Evolutionary conservation across 2,888 invertebrate species (phyloP).

Genomic region (Philonicus albiceps): DNA sequence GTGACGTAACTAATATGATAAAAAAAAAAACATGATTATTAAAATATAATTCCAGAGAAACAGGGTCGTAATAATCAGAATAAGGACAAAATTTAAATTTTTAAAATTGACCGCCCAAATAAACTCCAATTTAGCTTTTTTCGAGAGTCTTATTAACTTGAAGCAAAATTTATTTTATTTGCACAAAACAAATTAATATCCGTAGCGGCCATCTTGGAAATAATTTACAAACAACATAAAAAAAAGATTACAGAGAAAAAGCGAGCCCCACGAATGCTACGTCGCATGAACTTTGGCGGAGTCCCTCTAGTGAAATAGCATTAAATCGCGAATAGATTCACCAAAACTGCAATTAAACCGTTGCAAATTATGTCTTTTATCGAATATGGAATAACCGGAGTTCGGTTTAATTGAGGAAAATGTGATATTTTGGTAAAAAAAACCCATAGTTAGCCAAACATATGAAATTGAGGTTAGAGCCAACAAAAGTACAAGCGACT

Average conservation of each 20-base stretch:
- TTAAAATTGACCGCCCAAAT: not conserved
- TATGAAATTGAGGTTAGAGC: slow-evolving; percentile 26
- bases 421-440: not conserved
- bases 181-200: slow-evolving; percentile 34
- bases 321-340: not conserved
- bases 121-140: not conserved
- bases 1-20: not conserved
- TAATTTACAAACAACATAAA: slow-evolving; percentile 42
- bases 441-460: not conserved
- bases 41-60: not conserved
- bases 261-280: slow-evolving; percentile 45
- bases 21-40: not conserved
- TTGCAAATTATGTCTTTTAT: not conserved
- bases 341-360: not conserved
- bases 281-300: slow-evolving; percentile 38
- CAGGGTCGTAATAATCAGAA: not conserved
- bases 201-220: slow-evolving; percentile 48
- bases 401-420: slow-evolving; percentile 10
- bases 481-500: slow-evolving; percentile 2
- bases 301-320: not conserved
- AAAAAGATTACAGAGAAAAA: slow-evolving; percentile 33
- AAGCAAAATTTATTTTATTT: not conserved
- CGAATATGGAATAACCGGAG: not conserved
- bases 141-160: not conserved
- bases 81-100: not conserved